Base-by-base conservation (phyloP, 2,113 vertebrate species). In the Carollia perspicillata region DNA sequence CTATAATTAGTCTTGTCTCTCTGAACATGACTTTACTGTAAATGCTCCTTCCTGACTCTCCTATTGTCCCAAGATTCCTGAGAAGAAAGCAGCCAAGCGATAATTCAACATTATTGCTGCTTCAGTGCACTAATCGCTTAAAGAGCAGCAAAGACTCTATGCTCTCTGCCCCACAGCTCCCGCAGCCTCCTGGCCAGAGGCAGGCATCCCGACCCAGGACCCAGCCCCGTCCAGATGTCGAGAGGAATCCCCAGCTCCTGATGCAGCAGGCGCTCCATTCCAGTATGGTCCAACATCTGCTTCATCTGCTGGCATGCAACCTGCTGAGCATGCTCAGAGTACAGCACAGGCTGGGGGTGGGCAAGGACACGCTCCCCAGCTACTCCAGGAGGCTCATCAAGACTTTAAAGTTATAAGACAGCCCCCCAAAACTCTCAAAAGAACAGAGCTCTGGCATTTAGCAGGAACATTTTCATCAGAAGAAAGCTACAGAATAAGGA, bases 271-370 rank as follows among this genome's bases (percentile, higher is more conserved):
- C 91, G 98, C 98, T 98, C 98, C 98, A 97, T 98, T 99, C 98
- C 99, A 99, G 99, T 99, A 99, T 99, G 99, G 98, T 98, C 97
- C 95, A 89, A 99, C 99, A 99, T 99, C 99, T 99, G 99, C 98
- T 99, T 99, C 98, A 98, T 99, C 99, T 99, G 99, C 99, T 99
- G 99, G 98, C 99, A 51, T 95, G 95, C 98, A 98, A 99, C 98
- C 98, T 98, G 98, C 98, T 96, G 97, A 97, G 96, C 92, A 86
- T 30, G 11, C 94, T 30, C 96, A 74, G 95, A 55, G 90, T 5
- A 90, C 94, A 7, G 1, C 35, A 1, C 84, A 23, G 69, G 79
- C 92, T 1, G 16, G 94, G 95, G 95, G 71, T 95, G 8, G 6
- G 95, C 97, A 97, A 97, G 90, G 91, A 37, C 80, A 79, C 80